Conservation (phyloP, 1,140 invertebrate species). For the Neelides sp. region DNA sequence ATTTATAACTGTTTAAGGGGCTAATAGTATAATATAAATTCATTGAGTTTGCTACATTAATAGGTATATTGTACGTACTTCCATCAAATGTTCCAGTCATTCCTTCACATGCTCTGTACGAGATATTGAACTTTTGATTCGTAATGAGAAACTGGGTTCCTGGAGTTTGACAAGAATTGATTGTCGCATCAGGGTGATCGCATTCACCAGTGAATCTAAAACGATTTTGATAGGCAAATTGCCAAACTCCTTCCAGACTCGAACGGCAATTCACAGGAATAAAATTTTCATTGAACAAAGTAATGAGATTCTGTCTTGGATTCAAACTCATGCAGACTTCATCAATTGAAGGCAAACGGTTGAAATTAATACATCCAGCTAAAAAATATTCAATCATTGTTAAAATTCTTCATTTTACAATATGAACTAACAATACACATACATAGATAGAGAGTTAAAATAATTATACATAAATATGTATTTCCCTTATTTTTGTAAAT, state of each 20-base stretch:
- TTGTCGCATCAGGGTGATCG: conserved; percentile 57
- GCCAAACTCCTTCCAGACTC: conserved; percentile 85
- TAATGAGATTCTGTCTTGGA: conserved; percentile 64
- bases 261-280: conserved; percentile 82
- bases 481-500: not conserved
- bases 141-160: conserved; percentile 91
- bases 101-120: conserved; percentile 74
- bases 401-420: conserved; percentile 18
- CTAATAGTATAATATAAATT: conserved; percentile 11
- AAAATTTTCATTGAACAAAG: conserved; percentile 79
- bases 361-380: conserved; percentile 60
- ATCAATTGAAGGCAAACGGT: conserved; percentile 50
- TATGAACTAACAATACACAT: conserved; percentile 11
- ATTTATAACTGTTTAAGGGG: conserved; percentile 2
- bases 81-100: conserved; percentile 76
- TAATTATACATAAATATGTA: no score
- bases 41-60: conserved; percentile 5
- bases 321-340: conserved; percentile 61
- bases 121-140: conserved; percentile 94
- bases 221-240: conserved; percentile 74
- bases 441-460: not conserved
- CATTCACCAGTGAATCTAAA: conserved; percentile 86
- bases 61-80: conserved; percentile 40
- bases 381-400: conserved; percentile 32
- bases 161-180: conserved; percentile 86